Percentiles rank a stretch among this genome's conserved stretches.
phyloP scores from a whole-genome alignment of 2,797 vertebrate genomes.

The Helostoma temminkii region DNA sequence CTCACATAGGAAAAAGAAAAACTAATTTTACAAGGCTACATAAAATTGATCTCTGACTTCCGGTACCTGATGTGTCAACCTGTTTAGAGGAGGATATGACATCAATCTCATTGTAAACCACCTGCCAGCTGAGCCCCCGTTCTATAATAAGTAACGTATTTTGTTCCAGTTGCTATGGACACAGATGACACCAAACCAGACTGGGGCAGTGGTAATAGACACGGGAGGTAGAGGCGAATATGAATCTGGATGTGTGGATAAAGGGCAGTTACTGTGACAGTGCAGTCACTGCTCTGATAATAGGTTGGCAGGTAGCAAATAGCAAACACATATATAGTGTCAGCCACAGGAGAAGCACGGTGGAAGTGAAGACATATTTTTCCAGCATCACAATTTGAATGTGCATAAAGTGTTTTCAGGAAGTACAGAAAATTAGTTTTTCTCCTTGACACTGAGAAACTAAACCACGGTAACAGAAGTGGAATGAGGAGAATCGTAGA shows the following conservation, averaged over 20 bases:
- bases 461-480: no score
- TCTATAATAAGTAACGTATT: slow-evolving; percentile 66
- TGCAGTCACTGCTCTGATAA: slow-evolving; percentile 48
- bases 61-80: slow-evolving; percentile 11
- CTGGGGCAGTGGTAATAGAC: slow-evolving; percentile 31
- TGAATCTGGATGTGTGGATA: slow-evolving; percentile 44
- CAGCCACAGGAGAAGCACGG: background rate
- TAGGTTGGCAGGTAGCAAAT: slow-evolving; percentile 37
- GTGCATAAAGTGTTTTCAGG: background rate
- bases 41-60: slow-evolving; percentile 23
- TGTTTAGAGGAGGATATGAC: slow-evolving; percentile 47
- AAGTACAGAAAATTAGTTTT: background rate
- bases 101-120: slow-evolving; percentile 51
- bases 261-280: slow-evolving; percentile 53
- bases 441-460: no score
- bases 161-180: slow-evolving; percentile 63
- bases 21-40: background rate
- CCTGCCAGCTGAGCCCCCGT: slow-evolving; percentile 63
- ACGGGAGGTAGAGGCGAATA: slow-evolving; percentile 16
- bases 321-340: slow-evolving; percentile 5
- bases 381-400: background rate
- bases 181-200: slow-evolving; percentile 50
- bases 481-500: no score
- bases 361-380: background rate
- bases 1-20: background rate